Evolutionary conservation across 2,888 invertebrate genomes (phyloP).

Genomic region (Acanthoscelides obtectus): DNA sequence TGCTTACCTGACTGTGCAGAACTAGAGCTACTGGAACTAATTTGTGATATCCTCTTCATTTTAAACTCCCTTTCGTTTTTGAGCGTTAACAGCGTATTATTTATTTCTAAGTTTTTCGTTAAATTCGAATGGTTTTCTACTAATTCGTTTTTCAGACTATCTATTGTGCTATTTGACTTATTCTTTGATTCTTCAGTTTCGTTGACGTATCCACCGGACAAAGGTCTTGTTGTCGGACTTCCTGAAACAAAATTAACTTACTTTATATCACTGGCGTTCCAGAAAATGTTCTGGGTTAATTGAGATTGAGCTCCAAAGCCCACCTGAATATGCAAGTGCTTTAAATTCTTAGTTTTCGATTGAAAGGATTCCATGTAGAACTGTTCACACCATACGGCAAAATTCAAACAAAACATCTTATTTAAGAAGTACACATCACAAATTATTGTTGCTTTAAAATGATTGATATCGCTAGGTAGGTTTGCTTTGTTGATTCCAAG

Average conservation of each 20-base stretch:
- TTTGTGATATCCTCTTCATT: conserved; percentile 53
- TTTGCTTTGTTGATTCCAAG: too few species aligned
- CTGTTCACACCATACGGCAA: too few species aligned
- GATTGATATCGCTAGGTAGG: too few species aligned
- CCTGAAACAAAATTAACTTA: conserved; percentile 48
- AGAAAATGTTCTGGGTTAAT: too few species aligned
- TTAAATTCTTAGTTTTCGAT: too few species aligned
- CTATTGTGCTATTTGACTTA: conserved; percentile 30
- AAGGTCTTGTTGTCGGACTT: conserved; percentile 59
- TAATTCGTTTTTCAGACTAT: conserved; percentile 33
- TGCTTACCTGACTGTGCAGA: conserved; percentile 45
- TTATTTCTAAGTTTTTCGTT: conserved; percentile 57
- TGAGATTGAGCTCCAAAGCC: too few species aligned
- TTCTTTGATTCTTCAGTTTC: conserved; percentile 65
- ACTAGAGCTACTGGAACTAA: conserved; percentile 54
- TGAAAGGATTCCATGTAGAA: too few species aligned
- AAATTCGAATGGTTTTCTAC: conserved; percentile 35
- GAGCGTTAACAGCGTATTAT: conserved; percentile 55
- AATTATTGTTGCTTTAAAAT: too few species aligned
- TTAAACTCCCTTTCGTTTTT: conserved; percentile 51
- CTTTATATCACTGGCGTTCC: too few species aligned
- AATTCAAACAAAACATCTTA: too few species aligned
- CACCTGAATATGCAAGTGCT: too few species aligned
- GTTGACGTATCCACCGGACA: conserved; percentile 71
- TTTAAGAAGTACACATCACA: too few species aligned